Evolutionary conservation across 1,140 invertebrate genomes (phyloP), one percentile per base, ranked within the genome.

Genomic region (Drosophila santomea): DNA sequence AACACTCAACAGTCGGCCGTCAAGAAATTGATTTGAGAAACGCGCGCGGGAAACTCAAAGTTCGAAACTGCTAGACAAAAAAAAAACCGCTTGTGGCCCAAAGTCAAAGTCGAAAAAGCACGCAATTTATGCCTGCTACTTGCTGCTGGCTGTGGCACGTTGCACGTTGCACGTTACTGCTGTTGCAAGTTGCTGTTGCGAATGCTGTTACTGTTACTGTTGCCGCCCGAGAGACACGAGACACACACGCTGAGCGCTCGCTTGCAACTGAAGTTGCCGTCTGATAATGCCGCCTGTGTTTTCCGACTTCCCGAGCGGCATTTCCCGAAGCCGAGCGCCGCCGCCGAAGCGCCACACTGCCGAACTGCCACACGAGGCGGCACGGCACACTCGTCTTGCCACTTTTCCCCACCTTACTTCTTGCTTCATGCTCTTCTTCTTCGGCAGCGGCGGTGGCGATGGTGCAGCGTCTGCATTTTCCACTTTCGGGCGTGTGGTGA

Each of bases 261-360:
- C 73, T 88, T 79, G 83, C 83, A 74, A 86, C 83, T 86, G 79
- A 86, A 86, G 82, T 86, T 64, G 82, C 63, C 66, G 79, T 76
- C 74, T 86, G 84, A 88, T 86, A 88, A 76, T 86, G 83, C 75
- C 79, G 74, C 74, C 54, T 66, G 51, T 59, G 35, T 43, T 44
- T 45, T 44, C 59, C 45, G 43, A 44, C 48, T 62, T 63, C 43
- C 60, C 63, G 63, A 64, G 41, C 39, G 41, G 28, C 35, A 39
- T 63, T 63, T 63, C 32, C 60, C 63, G 63, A 61, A 62, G 20
- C n/a, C 38, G 38, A 39, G 36, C 45, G n/a, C n/a, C 12, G 12
- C 2, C 4, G 38, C 38, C 14, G 11, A 39, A 39, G 38, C 11
- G 38, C 38, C 38, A 12, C 14, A 4, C 10, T 14, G 32, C 23